Base-by-base conservation (phyloP, 2,888 invertebrate genomes). In the Cheilosia impressa region DNA sequence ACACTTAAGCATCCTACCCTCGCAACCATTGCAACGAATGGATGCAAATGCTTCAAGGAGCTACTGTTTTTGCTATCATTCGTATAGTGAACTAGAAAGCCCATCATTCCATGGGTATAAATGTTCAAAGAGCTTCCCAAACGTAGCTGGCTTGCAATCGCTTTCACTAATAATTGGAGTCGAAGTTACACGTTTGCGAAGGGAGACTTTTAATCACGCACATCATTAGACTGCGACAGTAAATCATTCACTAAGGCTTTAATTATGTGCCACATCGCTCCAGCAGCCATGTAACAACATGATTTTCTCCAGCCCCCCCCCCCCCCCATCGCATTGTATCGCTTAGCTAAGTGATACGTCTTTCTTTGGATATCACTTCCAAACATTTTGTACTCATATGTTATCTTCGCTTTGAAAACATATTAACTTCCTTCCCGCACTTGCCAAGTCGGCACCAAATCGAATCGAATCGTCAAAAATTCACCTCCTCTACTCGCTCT, bases 401-500 rank as follows among this genome's bases (percentile, higher is more conserved):
- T 27, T 27, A 27, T 22, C 45, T 69, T 69, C 24, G 52, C 69
- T 83, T 80, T 80, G 38, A 69, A 84, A 58, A 22, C 24, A 53
- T 79, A 69, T 84, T 75, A 47, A 38, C 60, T 66, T 71, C 17
- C 45, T 34, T 57, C 43, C 50, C 43, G 31, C 55, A 17, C 27
- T 50, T 69, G 6, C 47, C 55, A 38, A 38, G 58, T n/a, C 19
- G 24, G n/a, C 17, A 53, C 47, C 43, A 65, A 79, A 83, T 69
- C 80, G 73, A 84, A 84, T 78, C 79, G 79, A 84, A 80, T 68
- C 80, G 57, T 53, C 71, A 85, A 85, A 76, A 76, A 80, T 76
- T 58, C 60, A 85, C 81, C 85, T 85, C 81, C n/a, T 53, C 77
- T 43, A 38, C 24, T 34, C 85, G 63, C 68, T 85, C 81, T 77